Base-by-base conservation (phyloP, 2,797 vertebrate genomes). In the Lepidocolaptes lacrymiger region DNA sequence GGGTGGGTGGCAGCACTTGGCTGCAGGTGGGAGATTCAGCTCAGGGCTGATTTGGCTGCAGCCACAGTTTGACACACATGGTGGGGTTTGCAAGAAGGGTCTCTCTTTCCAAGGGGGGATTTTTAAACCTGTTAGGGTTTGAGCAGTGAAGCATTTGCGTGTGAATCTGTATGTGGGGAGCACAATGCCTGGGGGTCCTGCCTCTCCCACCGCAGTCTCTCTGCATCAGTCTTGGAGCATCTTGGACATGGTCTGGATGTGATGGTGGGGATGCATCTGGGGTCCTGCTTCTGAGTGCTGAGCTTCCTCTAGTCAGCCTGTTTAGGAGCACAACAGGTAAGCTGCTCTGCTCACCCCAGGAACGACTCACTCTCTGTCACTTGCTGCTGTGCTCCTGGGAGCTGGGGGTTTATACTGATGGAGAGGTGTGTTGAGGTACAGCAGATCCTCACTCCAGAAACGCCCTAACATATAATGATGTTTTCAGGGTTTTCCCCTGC, bases 171-270 rank as follows among this genome's bases (percentile, higher is more conserved):
- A 1, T 1, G 1, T 2, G 4, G 48, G 68, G 28, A n/a, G 34
- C 36, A 10, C 8, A 1, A 0, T 7, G 22, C 44, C 14, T 19
- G 4, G 2, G 27, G 52, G 3, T 59, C 10, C 54, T 51, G 48
- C 36, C 58, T 26, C 17, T 69, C 22, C 44, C 2, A 7, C 73
- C 49, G 32, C 61, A 0, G 0, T 58, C 41, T 21, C 59, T 74
- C 49, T 0, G 2, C 59, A 5, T 30, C 0, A 0, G 11, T 16
- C 12, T 6, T 11, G 54, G 71, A 49, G 14, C 27, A 20, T 44
- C 20, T 22, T 0, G 3, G 75, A 3, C 0, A 0, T 6, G 55
- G 6, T 22, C 36, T 2, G 6, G 52, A 1, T 2, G 3, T 3
- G 19, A 2, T 9, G 15, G 27, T 36, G 39, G 63, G 89, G 61